Evolutionary conservation across 2,113 vertebrate genomes (phyloP).

Genomic region (crab-eating macaque (Macaca fascicularis)): T2T-MFA8v1.1 NC_088387.1:77587501-77588000

Average conservation of each 20-base stretch:
- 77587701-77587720: constrained; percentile 67
- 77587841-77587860: constrained; percentile 74
- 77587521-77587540: constrained; percentile 91
- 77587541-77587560: constrained; percentile 83
- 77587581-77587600: constrained; percentile 72
- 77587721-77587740: constrained; percentile 73
- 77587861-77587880: constrained; percentile 77
- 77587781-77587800: constrained; percentile 73
- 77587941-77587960: constrained; percentile 63
- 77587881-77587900: constrained; percentile 81
- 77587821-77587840: constrained; percentile 78
- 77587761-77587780: constrained; percentile 80
- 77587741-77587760: constrained; percentile 75
- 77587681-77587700: constrained; percentile 48
- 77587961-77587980: constrained; percentile 81
- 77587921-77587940: constrained; percentile 81
- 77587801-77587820: constrained; percentile 78
- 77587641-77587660: constrained; percentile 23
- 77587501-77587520: constrained; percentile 90
- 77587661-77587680: background rate
- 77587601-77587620: constrained; percentile 55
- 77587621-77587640: constrained; percentile 76
- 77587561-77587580: constrained; percentile 80
- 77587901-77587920: constrained; percentile 80
- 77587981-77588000: constrained; percentile 76